Evolutionary conservation across 2,888 invertebrate species (phyloP), one percentile per base, ranked within the genome.

Genomic region (Euproctis similis): DNA sequence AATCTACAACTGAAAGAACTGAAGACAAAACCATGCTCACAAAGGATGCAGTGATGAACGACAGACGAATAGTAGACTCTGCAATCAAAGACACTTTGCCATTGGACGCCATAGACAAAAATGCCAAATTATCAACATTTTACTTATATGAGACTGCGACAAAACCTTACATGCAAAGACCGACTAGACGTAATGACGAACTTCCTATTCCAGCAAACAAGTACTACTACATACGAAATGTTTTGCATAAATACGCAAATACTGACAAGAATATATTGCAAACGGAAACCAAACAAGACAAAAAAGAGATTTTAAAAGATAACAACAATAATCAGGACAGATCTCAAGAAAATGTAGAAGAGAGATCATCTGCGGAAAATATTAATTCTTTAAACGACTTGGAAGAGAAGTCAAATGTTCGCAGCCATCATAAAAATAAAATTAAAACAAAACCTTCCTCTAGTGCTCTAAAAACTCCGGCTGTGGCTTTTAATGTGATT

Each of bases 401-500:
- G 9, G 73, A 65, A 42, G 28, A 44, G 2, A 72, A 42, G 6
- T 23, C 36, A 3, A 46, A 42, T 17, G 29, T 18, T 13, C 35
- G 36, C 5, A 9, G 28, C 6, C 30, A 27, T 2, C 50, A 53
- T 4, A 67, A 45, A 27, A 41, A 49, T 5, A 59, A 41, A 19
- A 30, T 51, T 4, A 63, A 63, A 33, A 34, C 42, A 3, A 65
- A 63, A 34, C 73, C 67, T 23, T 68, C 64, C 0, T n/a, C n/a
- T n/a, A 65, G 44, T 35, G 42, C 72, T 13, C 69, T 68, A 0
- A 75, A 81, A 39, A 77, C 78, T 8, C 82, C 81, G 2, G 73
- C 81, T 1, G 82, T 85, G 2, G 67, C 70, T 24, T 86, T 86
- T 36, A 72, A 86, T 57, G 65, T 85, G 17, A 82, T 82, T 39